Conservation (phyloP, 2,888 invertebrate genomes). For the Apocheima hispidaria region DNA sequence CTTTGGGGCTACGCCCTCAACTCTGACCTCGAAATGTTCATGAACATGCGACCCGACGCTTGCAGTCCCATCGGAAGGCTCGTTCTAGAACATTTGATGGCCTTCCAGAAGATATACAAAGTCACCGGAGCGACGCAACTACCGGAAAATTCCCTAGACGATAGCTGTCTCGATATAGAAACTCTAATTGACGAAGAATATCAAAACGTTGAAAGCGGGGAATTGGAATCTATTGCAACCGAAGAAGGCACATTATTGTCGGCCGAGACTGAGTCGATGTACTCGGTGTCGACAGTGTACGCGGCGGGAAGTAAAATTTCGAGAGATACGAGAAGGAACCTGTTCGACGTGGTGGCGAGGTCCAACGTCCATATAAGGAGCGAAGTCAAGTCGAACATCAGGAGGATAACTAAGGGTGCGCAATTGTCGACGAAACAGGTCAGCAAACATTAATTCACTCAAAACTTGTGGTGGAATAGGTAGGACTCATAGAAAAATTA, state of each 20-base stretch:
- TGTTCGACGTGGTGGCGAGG: conserved; percentile 78
- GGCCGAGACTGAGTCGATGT: conserved; percentile 76
- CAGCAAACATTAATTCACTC: neutral
- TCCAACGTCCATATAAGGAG: conserved; percentile 73
- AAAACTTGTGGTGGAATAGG: neutral
- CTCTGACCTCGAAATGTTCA: conserved; percentile 85
- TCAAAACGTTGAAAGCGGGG: conserved; percentile 76
- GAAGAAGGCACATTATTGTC: conserved; percentile 76
- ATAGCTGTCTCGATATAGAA: conserved; percentile 73
- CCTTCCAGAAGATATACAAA: conserved; percentile 82
- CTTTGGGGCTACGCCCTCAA: conserved; percentile 86
- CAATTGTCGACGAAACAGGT: conserved; percentile 83
- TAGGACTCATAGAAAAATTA: too few species aligned
- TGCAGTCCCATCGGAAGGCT: conserved; percentile 85
- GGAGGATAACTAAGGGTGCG: conserved; percentile 78
- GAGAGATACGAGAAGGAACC: conserved; percentile 73
- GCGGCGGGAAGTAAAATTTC: conserved; percentile 68
- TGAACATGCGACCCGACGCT: conserved; percentile 86
- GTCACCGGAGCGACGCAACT: conserved; percentile 62
- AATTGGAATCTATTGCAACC: conserved; percentile 72
- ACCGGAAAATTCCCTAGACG: conserved; percentile 69
- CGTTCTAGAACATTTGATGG: conserved; percentile 83
- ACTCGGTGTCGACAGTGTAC: conserved; percentile 77
- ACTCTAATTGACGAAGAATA: conserved; percentile 81
- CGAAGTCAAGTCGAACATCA: conserved; percentile 76